Percentiles rank a stretch among this genome's conserved stretches.
Conservation (phyloP, 2,113 vertebrate species). For the Ictidomys tridecemlineatus region DNA sequence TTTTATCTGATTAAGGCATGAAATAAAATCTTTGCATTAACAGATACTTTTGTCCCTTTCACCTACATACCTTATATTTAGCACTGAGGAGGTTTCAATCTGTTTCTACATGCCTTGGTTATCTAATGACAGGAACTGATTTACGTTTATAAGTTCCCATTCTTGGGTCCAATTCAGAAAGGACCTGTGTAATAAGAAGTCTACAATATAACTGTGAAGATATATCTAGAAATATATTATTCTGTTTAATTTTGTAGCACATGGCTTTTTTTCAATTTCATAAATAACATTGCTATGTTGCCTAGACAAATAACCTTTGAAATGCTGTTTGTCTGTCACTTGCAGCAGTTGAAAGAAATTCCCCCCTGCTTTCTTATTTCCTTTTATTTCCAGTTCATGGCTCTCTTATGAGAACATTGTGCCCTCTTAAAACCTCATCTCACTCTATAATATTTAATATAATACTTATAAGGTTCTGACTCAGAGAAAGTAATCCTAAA, state of each 20-base stretch:
- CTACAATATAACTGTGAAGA: background rate
- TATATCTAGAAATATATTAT: background rate
- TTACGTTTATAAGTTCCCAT: slow-evolving; percentile 1
- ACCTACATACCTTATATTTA: background rate
- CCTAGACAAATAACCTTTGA: slow-evolving; percentile 31
- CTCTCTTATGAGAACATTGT: background rate
- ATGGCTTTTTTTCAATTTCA: background rate
- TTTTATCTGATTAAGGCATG: background rate
- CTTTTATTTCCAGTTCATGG: background rate
- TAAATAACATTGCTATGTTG: slow-evolving; percentile 2
- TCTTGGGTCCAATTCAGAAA: background rate
- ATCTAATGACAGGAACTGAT: background rate
- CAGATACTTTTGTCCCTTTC: background rate
- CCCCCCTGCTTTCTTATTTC: background rate
- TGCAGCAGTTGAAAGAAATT: slow-evolving; percentile 37
- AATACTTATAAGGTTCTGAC: slow-evolving; percentile 30
- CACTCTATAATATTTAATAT: slow-evolving; percentile 26
- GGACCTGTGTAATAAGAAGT: background rate
- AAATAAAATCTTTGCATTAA: background rate
- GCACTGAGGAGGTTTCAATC: background rate
- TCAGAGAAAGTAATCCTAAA: slow-evolving; percentile 71
- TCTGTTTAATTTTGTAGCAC: background rate
- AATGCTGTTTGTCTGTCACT: background rate
- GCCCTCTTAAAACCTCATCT: slow-evolving; percentile 12
- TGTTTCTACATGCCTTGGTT: background rate